Conservation (phyloP, 2,113 vertebrate genomes). For the Vimba vimba region DNA sequence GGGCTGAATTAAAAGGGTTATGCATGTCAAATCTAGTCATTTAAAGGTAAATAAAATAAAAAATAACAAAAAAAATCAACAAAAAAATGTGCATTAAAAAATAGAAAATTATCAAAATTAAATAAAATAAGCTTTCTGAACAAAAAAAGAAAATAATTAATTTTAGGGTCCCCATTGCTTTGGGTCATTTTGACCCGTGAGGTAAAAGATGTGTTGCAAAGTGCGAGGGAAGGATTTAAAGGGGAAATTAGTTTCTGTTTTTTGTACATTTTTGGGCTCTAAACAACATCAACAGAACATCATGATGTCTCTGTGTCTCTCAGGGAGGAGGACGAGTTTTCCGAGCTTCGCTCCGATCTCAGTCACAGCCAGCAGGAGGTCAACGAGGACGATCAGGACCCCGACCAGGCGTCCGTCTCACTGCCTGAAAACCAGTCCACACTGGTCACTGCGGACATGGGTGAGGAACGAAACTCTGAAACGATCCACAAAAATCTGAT, state of each 20-base stretch:
- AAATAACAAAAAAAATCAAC: no score
- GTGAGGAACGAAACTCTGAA: constrained; percentile 60
- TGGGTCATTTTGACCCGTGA: no score
- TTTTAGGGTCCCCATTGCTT: no score
- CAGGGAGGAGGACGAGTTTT: constrained; percentile 89
- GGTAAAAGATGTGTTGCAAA: no score
- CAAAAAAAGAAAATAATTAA: no score
- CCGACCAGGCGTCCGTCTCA: constrained; percentile 76
- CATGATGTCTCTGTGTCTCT: constrained; percentile 29
- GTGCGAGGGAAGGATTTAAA: neutral
- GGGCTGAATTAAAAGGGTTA: no score
- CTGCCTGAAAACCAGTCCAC: constrained; percentile 87
- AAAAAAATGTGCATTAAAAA: no score
- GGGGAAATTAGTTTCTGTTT: neutral
- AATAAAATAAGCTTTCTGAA: no score
- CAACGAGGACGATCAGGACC: constrained; percentile 85
- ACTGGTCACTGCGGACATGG: constrained; percentile 84
- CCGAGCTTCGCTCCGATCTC: constrained; percentile 83
- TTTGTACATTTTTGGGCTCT: no score
- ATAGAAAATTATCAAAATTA: fast-evolving
- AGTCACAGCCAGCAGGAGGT: constrained; percentile 86
- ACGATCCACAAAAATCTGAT: neutral
- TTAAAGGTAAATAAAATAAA: no score
- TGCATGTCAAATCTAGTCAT: no score
- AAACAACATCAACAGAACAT: neutral